Conservation (phyloP, 2,888 invertebrate genomes). For the Palloptera scutellata region DNA sequence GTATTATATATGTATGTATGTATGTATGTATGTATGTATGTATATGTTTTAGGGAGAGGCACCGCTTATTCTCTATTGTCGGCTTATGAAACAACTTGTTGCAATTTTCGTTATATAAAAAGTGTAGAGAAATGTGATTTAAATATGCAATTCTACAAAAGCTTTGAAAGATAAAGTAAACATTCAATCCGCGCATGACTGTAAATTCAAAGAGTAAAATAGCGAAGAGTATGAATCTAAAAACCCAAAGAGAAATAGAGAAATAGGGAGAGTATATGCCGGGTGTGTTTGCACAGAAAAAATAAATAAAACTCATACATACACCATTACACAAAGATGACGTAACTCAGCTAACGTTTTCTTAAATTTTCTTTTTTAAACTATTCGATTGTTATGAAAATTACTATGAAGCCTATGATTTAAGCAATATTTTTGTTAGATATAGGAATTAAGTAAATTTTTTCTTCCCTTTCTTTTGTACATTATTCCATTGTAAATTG, state of each 20-base stretch:
- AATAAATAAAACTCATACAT: background rate
- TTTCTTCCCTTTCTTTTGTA: too few relatives aligned
- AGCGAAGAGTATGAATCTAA: background rate
- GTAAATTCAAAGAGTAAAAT: too few relatives aligned
- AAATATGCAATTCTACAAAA: background rate
- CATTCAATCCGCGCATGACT: conserved; percentile 12
- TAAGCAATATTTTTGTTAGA: too few relatives aligned
- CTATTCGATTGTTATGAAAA: background rate
- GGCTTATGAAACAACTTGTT: conserved; percentile 43
- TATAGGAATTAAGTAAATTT: too few relatives aligned
- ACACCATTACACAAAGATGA: conserved; percentile 45
- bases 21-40: background rate
- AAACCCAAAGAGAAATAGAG: conserved; percentile 7
- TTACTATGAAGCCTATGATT: too few relatives aligned
- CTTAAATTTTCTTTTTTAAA: background rate
- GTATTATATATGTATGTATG: background rate
- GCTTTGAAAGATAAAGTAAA: conserved; percentile 15
- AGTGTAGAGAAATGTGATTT: background rate
- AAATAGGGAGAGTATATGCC: conserved; percentile 12
- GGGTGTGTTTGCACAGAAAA: conserved; percentile 32
- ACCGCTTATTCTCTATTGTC: conserved; percentile 34
- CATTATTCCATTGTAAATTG: too few relatives aligned
- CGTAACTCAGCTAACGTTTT: conserved; percentile 44
- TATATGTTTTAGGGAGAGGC: conserved; percentile 1
- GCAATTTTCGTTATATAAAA: conserved; percentile 27